Evolutionary conservation across 1,140 invertebrate species (phyloP), one percentile per base, ranked within the genome.

Genomic region (Physella acuta): DNA sequence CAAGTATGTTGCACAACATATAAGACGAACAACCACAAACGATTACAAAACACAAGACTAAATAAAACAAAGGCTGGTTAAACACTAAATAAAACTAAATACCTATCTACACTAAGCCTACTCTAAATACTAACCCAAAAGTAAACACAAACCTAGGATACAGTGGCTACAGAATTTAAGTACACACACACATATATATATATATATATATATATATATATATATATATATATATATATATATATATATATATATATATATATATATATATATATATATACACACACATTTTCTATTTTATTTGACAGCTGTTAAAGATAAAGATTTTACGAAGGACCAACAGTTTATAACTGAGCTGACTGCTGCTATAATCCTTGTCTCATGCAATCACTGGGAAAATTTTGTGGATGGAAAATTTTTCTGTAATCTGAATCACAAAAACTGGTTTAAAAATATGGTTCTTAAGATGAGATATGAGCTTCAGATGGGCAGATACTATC

Each of bases 341-440:
- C n/a, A n/a, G n/a, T 33, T 17, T 2, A 31, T 59, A 2, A 26
- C 60, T 34, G 58, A 70, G 14, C 20, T 75, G 30, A 49, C 66
- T 14, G 60, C 34, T 3, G 87, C 92, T 1, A 87, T 94, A 11
- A 84, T 97, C 33, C 88, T 95, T 52, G 91, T 94, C 37, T 97
- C 94, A 4, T 89, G 93, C 39, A 92, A 93, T 31, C 97, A 94
- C 93, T 98, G 95, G 95, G 95, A 98, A 85, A 98, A 98, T 85
- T 98, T 95, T 78, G 92, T 94, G 0, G 92, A 93, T 68, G 73
- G 76, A 44, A 59, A 68, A 59, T 68, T 79, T 30, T 74, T 78
- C 52, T 74, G 73, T 71, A 11, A 52, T 24, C 55, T 73, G 17
- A 64, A 52, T 8, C 24, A 66, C 0, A 53, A 8, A 8, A 74